Evolutionary conservation across 35 echinoderm and acorn worm species (phyloP).

Genomic region (Chiridota heheva): DNA sequence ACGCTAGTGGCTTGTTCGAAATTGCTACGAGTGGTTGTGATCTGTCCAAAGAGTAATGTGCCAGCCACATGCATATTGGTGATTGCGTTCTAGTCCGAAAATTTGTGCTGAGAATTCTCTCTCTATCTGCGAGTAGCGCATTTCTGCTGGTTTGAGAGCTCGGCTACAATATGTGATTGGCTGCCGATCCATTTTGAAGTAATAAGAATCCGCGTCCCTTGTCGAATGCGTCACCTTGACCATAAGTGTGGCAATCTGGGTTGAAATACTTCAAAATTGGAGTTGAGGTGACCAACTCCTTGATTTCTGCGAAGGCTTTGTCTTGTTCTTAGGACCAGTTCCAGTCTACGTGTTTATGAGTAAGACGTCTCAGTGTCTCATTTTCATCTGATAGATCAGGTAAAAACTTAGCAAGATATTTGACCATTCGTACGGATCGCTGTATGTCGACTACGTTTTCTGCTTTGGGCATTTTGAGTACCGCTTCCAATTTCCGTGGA

Average conservation of each 20-base stretch:
- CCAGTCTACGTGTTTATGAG: constrained; percentile 48
- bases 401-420: constrained; percentile 48
- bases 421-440: constrained; percentile 42
- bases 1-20: background rate
- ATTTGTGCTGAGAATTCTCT: constrained; percentile 60
- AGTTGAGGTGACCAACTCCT: constrained; percentile 19
- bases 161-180: constrained; percentile 1
- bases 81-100: constrained; percentile 47
- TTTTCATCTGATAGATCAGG: constrained; percentile 40
- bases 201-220: constrained; percentile 22
- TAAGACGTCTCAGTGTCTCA: constrained; percentile 54
- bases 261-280: constrained; percentile 56
- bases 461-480: constrained; percentile 16
- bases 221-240: constrained; percentile 18
- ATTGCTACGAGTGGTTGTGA: constrained; percentile 49
- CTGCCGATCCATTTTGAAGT: constrained; percentile 38
- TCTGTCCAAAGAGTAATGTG: background rate
- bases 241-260: background rate
- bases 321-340: constrained; percentile 38
- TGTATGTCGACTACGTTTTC: constrained; percentile 30
- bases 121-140: constrained; percentile 45
- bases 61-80: constrained; percentile 58
- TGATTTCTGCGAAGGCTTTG: constrained; percentile 27
- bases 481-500: constrained; percentile 39
- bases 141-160: constrained; percentile 31